A percentile compares a stretch with the other conserved stretches of the same genome.
These are phyloP conservation scores for Campoplex nolae DNA, from an alignment of 2,888 invertebrate genomes.

Conservation along the genomic window DNA sequence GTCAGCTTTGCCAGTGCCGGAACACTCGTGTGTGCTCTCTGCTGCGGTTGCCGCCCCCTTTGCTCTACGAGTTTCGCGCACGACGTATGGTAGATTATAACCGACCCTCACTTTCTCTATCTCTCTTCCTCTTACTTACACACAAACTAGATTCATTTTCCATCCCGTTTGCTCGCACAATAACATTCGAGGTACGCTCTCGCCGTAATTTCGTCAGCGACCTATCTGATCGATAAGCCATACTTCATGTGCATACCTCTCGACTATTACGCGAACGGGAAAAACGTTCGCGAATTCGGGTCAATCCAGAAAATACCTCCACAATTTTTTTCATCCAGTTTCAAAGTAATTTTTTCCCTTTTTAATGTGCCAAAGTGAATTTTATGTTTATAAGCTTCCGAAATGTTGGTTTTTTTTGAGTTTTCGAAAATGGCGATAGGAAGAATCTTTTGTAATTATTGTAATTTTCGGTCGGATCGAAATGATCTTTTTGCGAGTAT, in stretches of 20 bases:
- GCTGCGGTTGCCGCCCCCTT: conserved; percentile 84
- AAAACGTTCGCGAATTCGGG: conserved; percentile 20
- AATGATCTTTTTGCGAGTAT: not conserved
- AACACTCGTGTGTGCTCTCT: conserved; percentile 76
- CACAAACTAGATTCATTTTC: conserved; percentile 14
- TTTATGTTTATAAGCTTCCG: not conserved
- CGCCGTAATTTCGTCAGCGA: conserved; percentile 79
- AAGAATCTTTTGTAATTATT: not conserved
- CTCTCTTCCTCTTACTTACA: conserved; percentile 23
- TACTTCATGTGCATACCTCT: conserved; percentile 33
- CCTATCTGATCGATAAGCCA: conserved; percentile 80
- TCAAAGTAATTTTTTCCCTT: not conserved
- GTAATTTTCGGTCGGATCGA: not conserved
- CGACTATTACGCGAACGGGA: conserved; percentile 13
- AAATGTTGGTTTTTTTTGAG: not conserved
- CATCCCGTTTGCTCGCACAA: conserved; percentile 55
- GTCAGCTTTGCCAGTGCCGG: conserved; percentile 67
- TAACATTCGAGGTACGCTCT: conserved; percentile 77
- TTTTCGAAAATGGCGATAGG: not conserved
- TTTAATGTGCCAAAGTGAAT: not conserved
- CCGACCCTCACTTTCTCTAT: conserved; percentile 72
- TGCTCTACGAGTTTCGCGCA: conserved; percentile 74
- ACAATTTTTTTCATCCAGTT: not conserved
- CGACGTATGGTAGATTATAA: conserved; percentile 83
- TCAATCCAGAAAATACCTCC: conserved; percentile 10